Evolutionary conservation across 2,888 invertebrate species (phyloP).

Genomic region (Autographa pulchrina): DNA sequence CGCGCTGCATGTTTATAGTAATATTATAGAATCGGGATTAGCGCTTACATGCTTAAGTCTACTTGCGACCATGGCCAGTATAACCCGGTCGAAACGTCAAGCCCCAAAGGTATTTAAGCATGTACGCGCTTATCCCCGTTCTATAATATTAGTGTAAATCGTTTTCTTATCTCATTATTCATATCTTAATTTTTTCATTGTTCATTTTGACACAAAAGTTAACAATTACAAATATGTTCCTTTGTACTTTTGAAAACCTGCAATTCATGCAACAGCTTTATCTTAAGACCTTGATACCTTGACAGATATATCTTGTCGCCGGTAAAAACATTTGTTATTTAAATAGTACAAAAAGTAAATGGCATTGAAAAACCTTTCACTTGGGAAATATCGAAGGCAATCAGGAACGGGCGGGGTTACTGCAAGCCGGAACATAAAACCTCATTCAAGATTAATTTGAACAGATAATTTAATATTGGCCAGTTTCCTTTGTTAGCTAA

Average conservation of each 20-base stretch:
- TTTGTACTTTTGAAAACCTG: conserved; percentile 7
- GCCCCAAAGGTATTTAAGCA: too few relatives aligned
- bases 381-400: conserved; percentile 71
- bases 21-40: too few relatives aligned
- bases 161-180: too few relatives aligned
- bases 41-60: too few relatives aligned
- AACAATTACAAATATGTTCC: background rate
- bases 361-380: conserved; percentile 81
- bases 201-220: background rate
- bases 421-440: conserved; percentile 38
- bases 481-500: background rate
- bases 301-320: conserved; percentile 30
- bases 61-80: too few relatives aligned
- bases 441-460: conserved; percentile 9
- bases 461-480: conserved; percentile 1
- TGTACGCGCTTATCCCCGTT: too few relatives aligned
- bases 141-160: too few relatives aligned
- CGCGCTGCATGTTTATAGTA: too few relatives aligned
- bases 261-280: conserved; percentile 31
- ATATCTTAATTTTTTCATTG: background rate
- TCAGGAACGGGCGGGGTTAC: conserved; percentile 65
- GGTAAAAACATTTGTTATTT: conserved; percentile 51
- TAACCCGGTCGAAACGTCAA: too few relatives aligned
- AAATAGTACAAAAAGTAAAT: conserved; percentile 59
- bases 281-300: conserved; percentile 50